Base-by-base conservation (phyloP, 2,113 vertebrate species). In the Phalacrocorax brasilianus region DNA sequence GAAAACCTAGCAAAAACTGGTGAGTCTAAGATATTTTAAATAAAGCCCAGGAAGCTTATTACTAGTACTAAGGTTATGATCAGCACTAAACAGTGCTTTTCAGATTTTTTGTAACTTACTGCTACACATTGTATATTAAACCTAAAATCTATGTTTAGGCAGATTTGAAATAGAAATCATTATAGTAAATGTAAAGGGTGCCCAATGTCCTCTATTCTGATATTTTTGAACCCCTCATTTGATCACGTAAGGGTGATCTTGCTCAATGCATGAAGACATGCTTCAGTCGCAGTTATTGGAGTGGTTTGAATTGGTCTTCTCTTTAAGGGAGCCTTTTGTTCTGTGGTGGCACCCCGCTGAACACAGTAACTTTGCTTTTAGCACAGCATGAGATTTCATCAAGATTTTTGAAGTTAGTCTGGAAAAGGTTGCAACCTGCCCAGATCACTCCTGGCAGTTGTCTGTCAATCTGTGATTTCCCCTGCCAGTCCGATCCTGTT, bases 291-390 rank as follows among this genome's bases (percentile, higher is more conserved):
- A 50, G 75, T 32, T 70, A 83, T 77, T 82, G 5, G 14, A 52
- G 78, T 62, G 66, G n/a, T 79, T 95, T 86, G 85, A 96, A 91
- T 86, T 83, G 65, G 63, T 32, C 78, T 85, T 93, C 58, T 86
- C 65, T 88, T 96, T 91, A 73, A 85, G 79, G 77, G 45, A 76
- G 5, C n/a, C 83, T 91, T 97, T 94, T 95, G 85, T 92, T 93
- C 89, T 93, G 81, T 85, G 76, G 18, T 70, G 58, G 81, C 89
- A 66, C 62, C 91, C 71, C 42, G 24, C 73, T 61, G 78, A 90
- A 83, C 77, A 35, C 50, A 86, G 87, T 93, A 83, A 71, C 82
- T 94, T 85, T 85, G 72, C 91, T 97, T 95, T 96, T 94, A 95
- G 88, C 85, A 49, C 85, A 79, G 89, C 81, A 22, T 63, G 75